Conservation (phyloP, 2,797 vertebrate species). For the Toxotes lorentzi region DNA sequence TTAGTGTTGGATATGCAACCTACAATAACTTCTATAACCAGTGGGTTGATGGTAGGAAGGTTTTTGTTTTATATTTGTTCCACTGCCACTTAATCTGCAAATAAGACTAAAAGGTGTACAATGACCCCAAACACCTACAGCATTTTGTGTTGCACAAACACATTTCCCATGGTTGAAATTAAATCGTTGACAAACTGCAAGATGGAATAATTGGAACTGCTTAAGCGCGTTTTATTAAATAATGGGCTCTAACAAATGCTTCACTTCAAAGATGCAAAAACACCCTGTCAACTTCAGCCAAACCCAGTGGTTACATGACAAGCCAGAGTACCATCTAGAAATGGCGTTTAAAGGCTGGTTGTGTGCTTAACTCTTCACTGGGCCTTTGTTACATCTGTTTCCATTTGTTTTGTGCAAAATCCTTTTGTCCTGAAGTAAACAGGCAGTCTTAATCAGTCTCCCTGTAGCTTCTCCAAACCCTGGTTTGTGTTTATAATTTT, state of each 20-base stretch:
- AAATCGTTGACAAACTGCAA: background rate
- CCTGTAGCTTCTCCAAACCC: background rate
- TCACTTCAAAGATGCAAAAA: background rate
- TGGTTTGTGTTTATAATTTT: background rate
- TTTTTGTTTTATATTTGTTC: background rate
- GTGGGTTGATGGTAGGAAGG: background rate
- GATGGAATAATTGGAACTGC: background rate
- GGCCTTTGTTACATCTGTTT: background rate
- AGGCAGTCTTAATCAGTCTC: background rate
- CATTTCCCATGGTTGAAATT: background rate
- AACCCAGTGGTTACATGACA: background rate
- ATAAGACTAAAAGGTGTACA: background rate
- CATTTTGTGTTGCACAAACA: background rate
- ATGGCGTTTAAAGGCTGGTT: background rate
- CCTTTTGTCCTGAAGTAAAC: slow-evolving; percentile 14
- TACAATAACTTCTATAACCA: background rate
- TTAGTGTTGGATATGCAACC: background rate
- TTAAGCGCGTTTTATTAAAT: background rate
- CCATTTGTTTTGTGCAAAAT: slow-evolving; percentile 21
- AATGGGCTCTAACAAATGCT: background rate
- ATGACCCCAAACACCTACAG: background rate
- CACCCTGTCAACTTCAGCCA: background rate
- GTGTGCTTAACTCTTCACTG: background rate
- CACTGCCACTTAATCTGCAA: background rate
- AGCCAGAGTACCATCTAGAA: background rate